Evolutionary conservation across 2,113 vertebrate genomes (phyloP), one percentile per base, ranked within the genome.

Genomic region (Petromus typicus): DNA sequence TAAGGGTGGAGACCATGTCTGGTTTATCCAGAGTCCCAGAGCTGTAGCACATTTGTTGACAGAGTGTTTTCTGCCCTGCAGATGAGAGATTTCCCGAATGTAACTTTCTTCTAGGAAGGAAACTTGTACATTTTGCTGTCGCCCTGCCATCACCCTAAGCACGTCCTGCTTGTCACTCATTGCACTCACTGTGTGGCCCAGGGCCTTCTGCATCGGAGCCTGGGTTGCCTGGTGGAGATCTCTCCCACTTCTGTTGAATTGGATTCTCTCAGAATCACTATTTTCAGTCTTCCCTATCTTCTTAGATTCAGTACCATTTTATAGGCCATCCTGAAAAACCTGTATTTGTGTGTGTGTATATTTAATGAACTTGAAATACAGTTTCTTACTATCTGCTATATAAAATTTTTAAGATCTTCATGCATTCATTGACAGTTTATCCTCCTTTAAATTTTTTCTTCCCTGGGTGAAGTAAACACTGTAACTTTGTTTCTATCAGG

Each of bases 31-130:
- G 32, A 75, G 83, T 94, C 63, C 80, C 37, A 80, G 57, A 61
- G 20, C 27, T 59, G 34, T 56, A 32, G 59, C 18, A 32, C 69
- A 20, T 76, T 91, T 82, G 32, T 69, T 22, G 5, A 5, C 22
- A 75, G 25, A n/a, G 37, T 86, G 48, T 81, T 87, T 95, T 83
- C 69, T 1, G 34, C 23, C 7, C 43, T 80, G 48, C 66, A 14
- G 1, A 51, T 91, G 25, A 78, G 40, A 91, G 86, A 66, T n/a
- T 63, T 95, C 18, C 37, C 37, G 34, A 40, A 64, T 57, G 73
- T 32, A 51, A 59, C 63, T 86, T 93, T 84, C 18, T 88, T 61
- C 71, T 64, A 76, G 69, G 37, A 86, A 73, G 48, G 48, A 96
- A 85, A 82, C 91, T 56, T 75, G 61, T 7, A 1, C 40, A 43